These are phyloP conservation scores for Threskiornis aethiopicus DNA, from an alignment of 2,797 vertebrate species.

Conservation along the genomic window DNA sequence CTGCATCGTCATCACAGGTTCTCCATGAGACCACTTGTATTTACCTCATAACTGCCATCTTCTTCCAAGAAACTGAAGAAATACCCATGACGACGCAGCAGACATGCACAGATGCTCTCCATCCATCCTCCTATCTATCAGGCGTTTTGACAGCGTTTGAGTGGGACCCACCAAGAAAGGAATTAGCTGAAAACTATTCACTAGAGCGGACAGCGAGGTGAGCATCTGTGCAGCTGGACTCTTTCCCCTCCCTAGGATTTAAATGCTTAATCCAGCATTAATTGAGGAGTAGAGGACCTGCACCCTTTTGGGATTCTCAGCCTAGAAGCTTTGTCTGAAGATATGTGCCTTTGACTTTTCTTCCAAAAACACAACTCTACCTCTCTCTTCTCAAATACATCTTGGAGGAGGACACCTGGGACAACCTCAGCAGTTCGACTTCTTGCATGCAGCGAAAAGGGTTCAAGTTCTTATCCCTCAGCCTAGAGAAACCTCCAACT, in stretches of 20 bases:
- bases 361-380: neutral
- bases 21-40: neutral
- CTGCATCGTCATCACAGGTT: neutral
- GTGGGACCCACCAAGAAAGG: neutral
- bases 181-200: neutral
- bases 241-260: neutral
- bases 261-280: neutral
- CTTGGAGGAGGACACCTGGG: neutral
- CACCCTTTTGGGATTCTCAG: neutral
- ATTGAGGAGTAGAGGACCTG: neutral
- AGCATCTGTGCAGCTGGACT: neutral
- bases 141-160: neutral
- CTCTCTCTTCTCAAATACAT: neutral
- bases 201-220: neutral
- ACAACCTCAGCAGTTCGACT: neutral
- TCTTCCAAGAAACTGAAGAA: neutral
- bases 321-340: neutral
- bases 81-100: neutral
- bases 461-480: neutral
- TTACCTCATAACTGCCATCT: neutral
- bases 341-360: neutral
- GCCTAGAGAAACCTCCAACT: neutral
- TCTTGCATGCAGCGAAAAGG: neutral
- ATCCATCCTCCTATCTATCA: neutral
- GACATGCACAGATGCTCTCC: neutral